Evolutionary conservation across 2,888 invertebrate species (phyloP).

Genomic region (Seira musarum): DNA sequence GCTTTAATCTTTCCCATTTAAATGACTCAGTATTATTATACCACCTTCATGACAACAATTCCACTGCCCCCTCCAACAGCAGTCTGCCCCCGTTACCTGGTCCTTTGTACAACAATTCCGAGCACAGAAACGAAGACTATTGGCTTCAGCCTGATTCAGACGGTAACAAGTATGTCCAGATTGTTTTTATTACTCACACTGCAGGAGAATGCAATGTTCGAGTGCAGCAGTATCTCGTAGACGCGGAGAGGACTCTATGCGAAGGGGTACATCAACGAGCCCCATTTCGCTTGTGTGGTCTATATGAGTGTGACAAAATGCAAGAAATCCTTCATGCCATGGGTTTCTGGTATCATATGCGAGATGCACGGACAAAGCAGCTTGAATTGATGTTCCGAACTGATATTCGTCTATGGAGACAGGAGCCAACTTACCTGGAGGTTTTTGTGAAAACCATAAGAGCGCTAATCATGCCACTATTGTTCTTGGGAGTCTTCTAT

Average conservation of each 20-base stretch:
- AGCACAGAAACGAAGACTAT: not conserved
- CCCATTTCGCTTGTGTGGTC: constrained; percentile 61
- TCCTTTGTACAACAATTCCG: not conserved
- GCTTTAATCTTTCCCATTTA: constrained; percentile 36
- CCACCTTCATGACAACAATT: constrained; percentile 5
- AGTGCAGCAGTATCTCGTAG: constrained; percentile 65
- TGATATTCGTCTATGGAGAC: constrained; percentile 27
- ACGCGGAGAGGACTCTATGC: constrained; percentile 57
- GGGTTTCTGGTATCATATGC: constrained; percentile 61
- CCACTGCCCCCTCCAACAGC: not conserved
- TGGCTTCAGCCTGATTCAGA: constrained; percentile 37
- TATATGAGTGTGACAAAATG: constrained; percentile 62
- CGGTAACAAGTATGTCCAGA: constrained; percentile 53
- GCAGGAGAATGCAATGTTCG: constrained; percentile 60
- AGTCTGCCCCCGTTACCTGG: not conserved
- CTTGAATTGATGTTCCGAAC: constrained; percentile 52
- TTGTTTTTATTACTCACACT: constrained; percentile 51
- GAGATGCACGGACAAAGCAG: constrained; percentile 19
- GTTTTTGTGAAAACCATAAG: constrained; percentile 51
- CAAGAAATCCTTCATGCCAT: constrained; percentile 50
- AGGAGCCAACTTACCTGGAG: constrained; percentile 52
- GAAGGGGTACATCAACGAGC: constrained; percentile 34
- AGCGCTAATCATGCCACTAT: constrained; percentile 57
- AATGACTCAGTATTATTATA: constrained; percentile 1
- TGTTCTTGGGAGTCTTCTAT: constrained; percentile 59